Conservation (phyloP, 2,797 vertebrate species). For the Poecilia gillii region DNA sequence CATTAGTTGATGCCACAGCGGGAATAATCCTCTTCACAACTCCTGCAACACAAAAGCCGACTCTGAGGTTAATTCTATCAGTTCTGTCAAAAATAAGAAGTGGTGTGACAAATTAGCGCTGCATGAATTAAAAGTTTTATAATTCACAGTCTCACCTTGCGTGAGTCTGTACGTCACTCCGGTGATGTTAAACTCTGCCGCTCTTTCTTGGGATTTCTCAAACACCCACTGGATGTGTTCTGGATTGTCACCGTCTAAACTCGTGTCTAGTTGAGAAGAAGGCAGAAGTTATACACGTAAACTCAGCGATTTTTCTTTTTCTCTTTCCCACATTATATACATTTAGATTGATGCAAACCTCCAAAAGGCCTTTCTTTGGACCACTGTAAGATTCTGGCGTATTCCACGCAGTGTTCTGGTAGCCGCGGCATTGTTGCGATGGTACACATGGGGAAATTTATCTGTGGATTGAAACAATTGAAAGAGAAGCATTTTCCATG, state of each 20-base stretch:
- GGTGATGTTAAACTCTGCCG: slow-evolving; percentile 91
- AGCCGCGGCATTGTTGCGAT: slow-evolving; percentile 97
- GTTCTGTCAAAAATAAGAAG: not conserved
- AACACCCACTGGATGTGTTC: slow-evolving; percentile 98
- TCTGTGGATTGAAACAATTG: slow-evolving; percentile 72
- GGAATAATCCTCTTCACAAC: slow-evolving; percentile 98
- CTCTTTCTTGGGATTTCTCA: slow-evolving; percentile 89
- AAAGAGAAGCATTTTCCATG: not conserved
- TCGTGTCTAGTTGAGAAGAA: slow-evolving; percentile 78
- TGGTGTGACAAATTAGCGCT: not conserved
- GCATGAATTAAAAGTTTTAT: not conserved
- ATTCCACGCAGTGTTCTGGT: slow-evolving; percentile 96
- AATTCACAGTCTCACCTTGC: slow-evolving; percentile 83
- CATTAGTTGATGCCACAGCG: slow-evolving; percentile 96
- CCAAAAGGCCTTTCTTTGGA: slow-evolving; percentile 96
- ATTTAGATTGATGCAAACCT: slow-evolving; percentile 77
- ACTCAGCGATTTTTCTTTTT: not conserved
- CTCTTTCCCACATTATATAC: too few species aligned
- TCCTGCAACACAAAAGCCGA: slow-evolving; percentile 76
- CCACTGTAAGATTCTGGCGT: slow-evolving; percentile 93
- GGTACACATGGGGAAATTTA: slow-evolving; percentile 98
- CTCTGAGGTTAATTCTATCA: not conserved
- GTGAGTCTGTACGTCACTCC: slow-evolving; percentile 96
- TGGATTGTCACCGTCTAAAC: slow-evolving; percentile 93
- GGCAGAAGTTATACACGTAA: not conserved